A percentile compares a stretch with the other conserved stretches of the same genome.
Conservation (phyloP, 2,797 vertebrate species). For the Epinephelus malabaricus region DNA sequence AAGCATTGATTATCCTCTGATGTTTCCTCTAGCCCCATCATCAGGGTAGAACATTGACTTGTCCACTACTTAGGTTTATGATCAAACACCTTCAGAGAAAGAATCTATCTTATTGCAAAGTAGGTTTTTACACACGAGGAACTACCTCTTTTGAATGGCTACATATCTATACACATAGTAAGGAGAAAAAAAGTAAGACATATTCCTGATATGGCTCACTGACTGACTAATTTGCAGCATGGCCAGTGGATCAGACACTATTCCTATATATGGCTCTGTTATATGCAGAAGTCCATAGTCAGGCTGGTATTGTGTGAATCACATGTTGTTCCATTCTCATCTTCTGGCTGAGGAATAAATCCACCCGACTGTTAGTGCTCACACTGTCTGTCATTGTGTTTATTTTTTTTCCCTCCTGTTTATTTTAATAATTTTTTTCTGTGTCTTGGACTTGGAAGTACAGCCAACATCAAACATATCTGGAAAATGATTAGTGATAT, state of each 20-base stretch:
- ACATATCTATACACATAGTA: too few relatives aligned
- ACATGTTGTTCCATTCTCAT: slow-evolving; percentile 4
- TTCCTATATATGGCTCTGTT: neutral
- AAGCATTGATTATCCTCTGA: too few relatives aligned
- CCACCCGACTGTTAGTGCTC: neutral
- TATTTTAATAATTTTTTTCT: neutral
- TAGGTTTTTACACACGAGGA: too few relatives aligned
- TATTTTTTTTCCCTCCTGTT: neutral
- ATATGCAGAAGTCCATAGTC: neutral
- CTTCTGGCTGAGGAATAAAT: slow-evolving; percentile 16
- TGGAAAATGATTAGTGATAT: too few relatives aligned
- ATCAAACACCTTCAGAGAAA: too few relatives aligned
- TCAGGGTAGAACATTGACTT: too few relatives aligned
- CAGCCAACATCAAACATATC: too few relatives aligned
- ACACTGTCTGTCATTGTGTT: neutral
- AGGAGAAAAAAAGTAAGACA: neutral
- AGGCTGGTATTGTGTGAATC: neutral
- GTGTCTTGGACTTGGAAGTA: too few relatives aligned
- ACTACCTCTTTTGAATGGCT: too few relatives aligned
- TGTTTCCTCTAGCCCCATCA: too few relatives aligned
- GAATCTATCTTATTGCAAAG: too few relatives aligned
- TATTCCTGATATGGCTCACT: neutral
- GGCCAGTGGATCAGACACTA: neutral
- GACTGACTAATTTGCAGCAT: neutral
- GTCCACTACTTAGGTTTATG: too few relatives aligned